These are phyloP conservation scores for Eupeodes luniger DNA, from an alignment of 2,888 invertebrate species.

Conservation along the genomic window DNA sequence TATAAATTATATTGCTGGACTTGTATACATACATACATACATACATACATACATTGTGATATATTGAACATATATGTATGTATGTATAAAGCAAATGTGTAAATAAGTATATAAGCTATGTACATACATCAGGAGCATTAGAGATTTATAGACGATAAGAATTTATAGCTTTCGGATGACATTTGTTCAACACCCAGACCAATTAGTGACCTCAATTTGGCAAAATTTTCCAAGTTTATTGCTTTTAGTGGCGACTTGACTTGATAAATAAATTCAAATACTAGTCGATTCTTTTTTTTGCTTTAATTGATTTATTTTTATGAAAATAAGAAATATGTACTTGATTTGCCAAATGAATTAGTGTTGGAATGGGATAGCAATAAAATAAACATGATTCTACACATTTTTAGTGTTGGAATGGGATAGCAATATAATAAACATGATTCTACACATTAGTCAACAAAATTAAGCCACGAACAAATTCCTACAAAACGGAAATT, in stretches of 20 bases:
- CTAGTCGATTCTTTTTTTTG: neutral
- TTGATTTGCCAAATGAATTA: slow-evolving; percentile 11
- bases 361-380: neutral
- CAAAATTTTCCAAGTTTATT: slow-evolving; percentile 53
- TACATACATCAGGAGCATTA: neutral
- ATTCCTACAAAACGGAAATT: no score
- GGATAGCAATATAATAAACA: no score
- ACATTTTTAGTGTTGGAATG: neutral
- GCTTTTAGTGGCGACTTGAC: slow-evolving; percentile 20
- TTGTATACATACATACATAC: neutral
- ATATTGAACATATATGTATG: neutral
- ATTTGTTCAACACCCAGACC: slow-evolving; percentile 62
- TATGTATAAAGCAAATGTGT: neutral
- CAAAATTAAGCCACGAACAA: no score
- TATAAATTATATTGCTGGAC: neutral
- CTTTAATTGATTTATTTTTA: slow-evolving; percentile 30
- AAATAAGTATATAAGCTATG: neutral
- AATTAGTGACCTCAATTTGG: slow-evolving; percentile 66
- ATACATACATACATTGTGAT: neutral
- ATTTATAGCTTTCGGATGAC: slow-evolving; percentile 61
- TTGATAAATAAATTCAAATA: neutral
- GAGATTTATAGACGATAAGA: slow-evolving; percentile 54
- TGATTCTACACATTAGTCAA: no score
- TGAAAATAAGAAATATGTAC: slow-evolving; percentile 1
- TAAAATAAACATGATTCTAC: no score